Percentiles rank a stretch among this genome's conserved stretches.
Evolutionary conservation across 2,113 vertebrate genomes (phyloP).

Genomic region (Sinocyclocheilus anshuiensis): DNA sequence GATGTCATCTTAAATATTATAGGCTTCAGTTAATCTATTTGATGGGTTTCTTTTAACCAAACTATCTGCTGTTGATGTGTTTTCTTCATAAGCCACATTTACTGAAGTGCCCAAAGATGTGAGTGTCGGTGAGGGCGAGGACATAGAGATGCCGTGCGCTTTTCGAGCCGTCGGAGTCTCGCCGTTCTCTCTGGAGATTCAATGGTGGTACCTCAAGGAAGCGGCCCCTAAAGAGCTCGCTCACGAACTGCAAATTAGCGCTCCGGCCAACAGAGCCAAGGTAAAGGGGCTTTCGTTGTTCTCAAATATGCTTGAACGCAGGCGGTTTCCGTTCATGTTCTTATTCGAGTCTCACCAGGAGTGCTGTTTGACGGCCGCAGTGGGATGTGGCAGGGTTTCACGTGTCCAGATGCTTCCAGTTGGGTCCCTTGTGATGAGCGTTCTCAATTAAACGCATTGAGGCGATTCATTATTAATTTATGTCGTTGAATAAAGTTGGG

Average conservation of each 20-base stretch:
- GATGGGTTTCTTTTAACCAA: constrained; percentile 1
- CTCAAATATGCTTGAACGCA: neutral
- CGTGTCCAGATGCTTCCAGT: neutral
- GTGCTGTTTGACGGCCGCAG: neutral
- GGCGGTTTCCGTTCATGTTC: neutral
- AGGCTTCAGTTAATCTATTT: neutral
- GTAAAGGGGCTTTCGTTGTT: constrained; percentile 68
- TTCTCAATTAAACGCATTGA: neutral
- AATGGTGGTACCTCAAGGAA: constrained; percentile 96
- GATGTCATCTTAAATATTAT: neutral
- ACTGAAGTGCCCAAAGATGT: constrained; percentile 95
- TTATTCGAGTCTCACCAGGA: neutral
- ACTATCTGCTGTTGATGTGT: constrained; percentile 67
- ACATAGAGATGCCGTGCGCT: constrained; percentile 96
- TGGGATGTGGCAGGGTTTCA: neutral
- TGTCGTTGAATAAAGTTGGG: neutral
- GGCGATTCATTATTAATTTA: neutral
- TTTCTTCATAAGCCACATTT: constrained; percentile 81
- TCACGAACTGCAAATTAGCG: constrained; percentile 84
- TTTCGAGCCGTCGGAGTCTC: constrained; percentile 87
- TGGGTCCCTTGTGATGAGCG: neutral
- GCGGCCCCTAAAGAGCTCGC: constrained; percentile 79
- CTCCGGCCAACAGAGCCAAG: constrained; percentile 84
- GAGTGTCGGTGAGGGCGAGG: constrained; percentile 90
- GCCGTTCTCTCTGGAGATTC: constrained; percentile 93